Conservation (phyloP, 2,888 invertebrate genomes). For the Linyphia triangularis region DNA sequence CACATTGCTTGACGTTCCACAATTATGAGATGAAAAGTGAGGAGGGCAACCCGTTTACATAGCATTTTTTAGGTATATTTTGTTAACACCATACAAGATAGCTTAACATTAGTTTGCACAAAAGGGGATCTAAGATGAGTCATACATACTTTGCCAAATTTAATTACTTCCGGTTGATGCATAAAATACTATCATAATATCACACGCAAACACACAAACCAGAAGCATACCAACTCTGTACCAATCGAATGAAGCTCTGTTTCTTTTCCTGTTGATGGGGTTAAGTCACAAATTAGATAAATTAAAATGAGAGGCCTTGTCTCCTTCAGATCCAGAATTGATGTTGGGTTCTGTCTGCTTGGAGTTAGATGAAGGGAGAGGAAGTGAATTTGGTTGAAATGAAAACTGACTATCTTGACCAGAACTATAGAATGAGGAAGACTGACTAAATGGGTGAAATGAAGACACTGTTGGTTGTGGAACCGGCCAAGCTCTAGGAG, state of each 20-base stretch:
- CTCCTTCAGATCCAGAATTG: conserved; percentile 52
- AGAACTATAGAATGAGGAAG: conserved; percentile 72
- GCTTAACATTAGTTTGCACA: conserved; percentile 34
- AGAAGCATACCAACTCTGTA: conserved; percentile 46
- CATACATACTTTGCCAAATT: conserved; percentile 29
- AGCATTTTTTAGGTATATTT: conserved; percentile 55
- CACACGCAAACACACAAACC: conserved; percentile 72
- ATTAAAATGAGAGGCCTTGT: conserved; percentile 48
- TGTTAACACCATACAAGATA: conserved; percentile 61
- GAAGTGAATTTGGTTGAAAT: conserved; percentile 71
- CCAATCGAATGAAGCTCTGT: conserved; percentile 65
- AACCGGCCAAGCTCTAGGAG: conserved; percentile 72
- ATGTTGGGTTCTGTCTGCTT: conserved; percentile 62
- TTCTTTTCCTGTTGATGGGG: conserved; percentile 29
- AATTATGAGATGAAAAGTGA: conserved; percentile 48
- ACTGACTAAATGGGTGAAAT: conserved; percentile 75
- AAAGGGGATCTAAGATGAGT: conserved; percentile 31
- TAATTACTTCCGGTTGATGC: conserved; percentile 60
- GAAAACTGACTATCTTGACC: conserved; percentile 72
- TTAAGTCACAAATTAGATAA: conserved; percentile 66
- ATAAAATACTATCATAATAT: conserved; percentile 72
- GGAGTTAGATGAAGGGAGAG: conserved; percentile 59
- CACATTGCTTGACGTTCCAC: conserved; percentile 29
- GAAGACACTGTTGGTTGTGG: conserved; percentile 70
- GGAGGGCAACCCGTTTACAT: conserved; percentile 72